phyloP scores from a whole-genome alignment of 2,888 invertebrate species.

The Drosophila falleni region DNA sequence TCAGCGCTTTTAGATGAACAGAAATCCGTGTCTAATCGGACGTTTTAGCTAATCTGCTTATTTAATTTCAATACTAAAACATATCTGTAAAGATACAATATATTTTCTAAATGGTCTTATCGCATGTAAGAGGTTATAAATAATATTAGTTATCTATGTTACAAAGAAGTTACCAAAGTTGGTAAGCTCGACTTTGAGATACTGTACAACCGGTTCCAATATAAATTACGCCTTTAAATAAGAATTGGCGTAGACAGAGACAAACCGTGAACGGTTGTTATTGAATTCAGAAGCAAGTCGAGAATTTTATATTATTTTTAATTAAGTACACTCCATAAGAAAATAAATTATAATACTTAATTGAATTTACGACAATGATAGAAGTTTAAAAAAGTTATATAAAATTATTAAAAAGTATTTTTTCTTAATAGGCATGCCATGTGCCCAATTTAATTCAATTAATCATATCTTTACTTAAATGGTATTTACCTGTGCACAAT shows the following conservation, averaged over 20 bases:
- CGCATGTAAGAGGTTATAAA: no score
- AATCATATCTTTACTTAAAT: neutral
- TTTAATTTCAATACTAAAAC: neutral
- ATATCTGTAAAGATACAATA: no score
- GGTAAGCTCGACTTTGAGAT: conserved; percentile 15
- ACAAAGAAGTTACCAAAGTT: conserved; percentile 4
- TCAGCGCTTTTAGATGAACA: conserved; percentile 44
- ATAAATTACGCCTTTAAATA: conserved; percentile 11
- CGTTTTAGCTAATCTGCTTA: conserved; percentile 9
- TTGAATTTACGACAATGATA: conserved; percentile 22
- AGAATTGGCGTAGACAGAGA: conserved; percentile 3
- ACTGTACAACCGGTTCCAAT: conserved; percentile 20
- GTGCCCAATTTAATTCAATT: conserved; percentile 19
- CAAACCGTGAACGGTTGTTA: conserved; percentile 11
- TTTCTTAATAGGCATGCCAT: conserved; percentile 12
- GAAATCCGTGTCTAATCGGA: conserved; percentile 21
- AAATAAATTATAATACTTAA: conserved; percentile 14
- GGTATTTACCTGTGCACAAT: conserved; percentile 94
- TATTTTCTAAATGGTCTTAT: no score
- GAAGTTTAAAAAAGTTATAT: conserved; percentile 6
- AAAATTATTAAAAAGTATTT: neutral
- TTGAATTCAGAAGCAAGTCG: conserved; percentile 17
- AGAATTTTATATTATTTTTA: conserved; percentile 20
- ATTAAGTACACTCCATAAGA: conserved; percentile 4
- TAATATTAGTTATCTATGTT: conserved; percentile 1